Percentiles rank a stretch among this genome's conserved stretches.
Evolutionary conservation across 2,888 invertebrate species (phyloP).

Genomic region (Lasiommata megera): DNA sequence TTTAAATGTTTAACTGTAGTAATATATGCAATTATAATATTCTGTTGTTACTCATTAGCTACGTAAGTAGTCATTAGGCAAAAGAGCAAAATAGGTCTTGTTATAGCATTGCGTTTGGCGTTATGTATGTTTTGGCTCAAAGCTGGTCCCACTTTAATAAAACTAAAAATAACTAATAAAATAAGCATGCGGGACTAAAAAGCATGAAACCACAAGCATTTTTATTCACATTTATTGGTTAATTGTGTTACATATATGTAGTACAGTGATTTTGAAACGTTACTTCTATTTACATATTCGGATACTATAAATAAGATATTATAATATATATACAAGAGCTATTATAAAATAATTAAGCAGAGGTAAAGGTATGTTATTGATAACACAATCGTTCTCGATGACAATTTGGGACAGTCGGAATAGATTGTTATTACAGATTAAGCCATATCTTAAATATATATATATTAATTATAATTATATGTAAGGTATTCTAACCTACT

Average conservation of each 20-base stretch:
- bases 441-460: neutral
- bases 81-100: neutral
- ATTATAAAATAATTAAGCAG: conserved; percentile 29
- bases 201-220: conserved; percentile 77
- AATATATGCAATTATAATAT: neutral
- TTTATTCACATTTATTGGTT: conserved; percentile 77
- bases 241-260: conserved; percentile 61
- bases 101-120: conserved; percentile 29
- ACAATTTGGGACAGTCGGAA: neutral
- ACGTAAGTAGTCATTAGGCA: neutral
- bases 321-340: conserved; percentile 33
- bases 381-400: conserved; percentile 24
- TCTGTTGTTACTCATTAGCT: neutral
- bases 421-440: conserved; percentile 3
- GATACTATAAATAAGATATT: conserved; percentile 15
- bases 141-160: conserved; percentile 58
- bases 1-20: too few species aligned
- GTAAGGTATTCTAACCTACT: neutral
- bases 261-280: conserved; percentile 59
- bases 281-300: conserved; percentile 39
- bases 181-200: conserved; percentile 75
- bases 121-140: conserved; percentile 38
- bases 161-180: conserved; percentile 47
- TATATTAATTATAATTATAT: conserved; percentile 4
- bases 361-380: conserved; percentile 22